phyloP scores from a whole-genome alignment of 2,888 invertebrate genomes.

The Smittia sp. region DNA sequence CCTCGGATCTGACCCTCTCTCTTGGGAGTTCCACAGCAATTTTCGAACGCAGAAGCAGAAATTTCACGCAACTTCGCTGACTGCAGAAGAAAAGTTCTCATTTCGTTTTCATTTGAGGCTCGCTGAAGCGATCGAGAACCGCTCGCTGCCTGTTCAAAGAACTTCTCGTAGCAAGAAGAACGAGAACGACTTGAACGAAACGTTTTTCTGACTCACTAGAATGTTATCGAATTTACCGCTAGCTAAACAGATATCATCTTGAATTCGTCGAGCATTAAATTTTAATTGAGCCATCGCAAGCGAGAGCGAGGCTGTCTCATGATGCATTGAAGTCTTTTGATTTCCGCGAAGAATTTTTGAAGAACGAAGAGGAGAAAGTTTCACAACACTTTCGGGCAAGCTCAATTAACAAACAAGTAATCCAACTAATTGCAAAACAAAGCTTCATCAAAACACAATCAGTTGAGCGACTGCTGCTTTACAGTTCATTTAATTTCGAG shows the following conservation, averaged over 20 bases:
- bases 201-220: constrained; percentile 36
- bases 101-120: constrained; percentile 13
- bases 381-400: background rate
- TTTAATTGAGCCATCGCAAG: too few species aligned
- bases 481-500: background rate
- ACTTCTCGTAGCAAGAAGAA: background rate
- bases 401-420: too few species aligned
- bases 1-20: too few species aligned
- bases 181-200: background rate
- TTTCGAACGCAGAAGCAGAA: background rate
- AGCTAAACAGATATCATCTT: background rate
- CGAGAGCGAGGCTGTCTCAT: too few species aligned
- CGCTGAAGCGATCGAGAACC: background rate
- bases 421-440: too few species aligned
- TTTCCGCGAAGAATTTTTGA: background rate
- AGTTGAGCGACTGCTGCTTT: background rate
- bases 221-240: constrained; percentile 30
- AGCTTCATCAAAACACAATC: background rate
- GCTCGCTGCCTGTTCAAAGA: background rate
- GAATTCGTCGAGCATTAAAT: background rate
- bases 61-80: background rate
- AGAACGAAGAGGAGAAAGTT: constrained; percentile 14
- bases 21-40: too few species aligned
- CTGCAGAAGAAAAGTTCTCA: background rate
- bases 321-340: constrained; percentile 5